A percentile compares a stretch with the other conserved stretches of the same genome.
Conservation (phyloP, 2,797 vertebrate genomes). For the Emys orbicularis region DNA sequence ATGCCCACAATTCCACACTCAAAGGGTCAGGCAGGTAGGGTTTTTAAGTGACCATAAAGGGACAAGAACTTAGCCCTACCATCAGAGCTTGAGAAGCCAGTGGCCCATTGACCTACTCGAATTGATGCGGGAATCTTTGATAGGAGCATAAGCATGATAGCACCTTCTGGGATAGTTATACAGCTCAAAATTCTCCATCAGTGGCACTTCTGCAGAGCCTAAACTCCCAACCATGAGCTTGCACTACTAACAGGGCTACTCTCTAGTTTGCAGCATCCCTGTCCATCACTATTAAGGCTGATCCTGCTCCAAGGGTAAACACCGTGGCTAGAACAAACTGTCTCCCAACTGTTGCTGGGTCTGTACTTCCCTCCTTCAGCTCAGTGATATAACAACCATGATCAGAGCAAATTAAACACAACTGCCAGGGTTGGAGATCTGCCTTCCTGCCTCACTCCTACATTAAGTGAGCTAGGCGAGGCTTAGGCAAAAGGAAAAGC, state of each 20-base stretch:
- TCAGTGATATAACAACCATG: background rate
- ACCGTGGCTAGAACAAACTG: constrained; percentile 26
- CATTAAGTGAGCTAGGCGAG: background rate
- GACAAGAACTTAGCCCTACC: background rate
- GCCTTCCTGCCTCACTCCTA: background rate
- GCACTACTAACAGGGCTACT: background rate
- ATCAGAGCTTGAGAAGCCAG: background rate
- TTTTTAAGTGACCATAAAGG: background rate
- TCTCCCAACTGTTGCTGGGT: constrained; percentile 38
- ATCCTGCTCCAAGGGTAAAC: background rate
- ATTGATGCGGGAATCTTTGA: background rate
- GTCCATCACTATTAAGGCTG: background rate
- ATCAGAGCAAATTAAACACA: background rate
- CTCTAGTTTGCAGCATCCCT: background rate
- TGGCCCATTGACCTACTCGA: background rate
- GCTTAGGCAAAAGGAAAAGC: background rate
- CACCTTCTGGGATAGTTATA: background rate
- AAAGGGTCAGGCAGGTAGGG: background rate
- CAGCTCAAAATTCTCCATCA: background rate
- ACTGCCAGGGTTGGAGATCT: background rate
- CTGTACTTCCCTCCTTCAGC: constrained; percentile 10
- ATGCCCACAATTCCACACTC: background rate
- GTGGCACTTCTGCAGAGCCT: background rate
- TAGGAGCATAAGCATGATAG: background rate
- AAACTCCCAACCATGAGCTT: background rate